Base-by-base conservation (phyloP, 2,113 vertebrate genomes). In the Cromileptes altivelis region DNA sequence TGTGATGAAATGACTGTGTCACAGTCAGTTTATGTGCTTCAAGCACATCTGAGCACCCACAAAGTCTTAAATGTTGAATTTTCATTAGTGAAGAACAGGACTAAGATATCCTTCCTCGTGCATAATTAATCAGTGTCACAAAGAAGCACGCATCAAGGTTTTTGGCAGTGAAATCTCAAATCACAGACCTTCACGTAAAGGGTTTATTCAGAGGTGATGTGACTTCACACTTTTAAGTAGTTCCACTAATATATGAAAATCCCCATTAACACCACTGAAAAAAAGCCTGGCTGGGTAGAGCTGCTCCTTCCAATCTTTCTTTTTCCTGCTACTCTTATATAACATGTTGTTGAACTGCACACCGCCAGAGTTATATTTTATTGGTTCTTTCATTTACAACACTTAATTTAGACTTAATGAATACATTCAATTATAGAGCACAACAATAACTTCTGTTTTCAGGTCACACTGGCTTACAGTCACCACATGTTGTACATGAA, bases 201-300 rank as follows among this genome's bases (percentile, higher is more conserved):
- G 23, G 60, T 74, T 74, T 25, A n/a, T n/a, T 21, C 11, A 61
- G 23, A 60, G 56, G 23, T 58, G 9, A 67, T 14, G 40, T 49
- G 70, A 49, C 18, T 1, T 62, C 56, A 33, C 58, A 17, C 7
- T 37, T 52, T 6, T 23, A 23, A 63, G 58, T 40, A 4, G 27
- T 18, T 13, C 27, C 27, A 12, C 47, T 75, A 55, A 75, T 75
- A 45, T 62, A 57, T 67, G 52, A 77, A 76, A 77, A 67, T 67
- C 52, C n/a, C 1, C 58, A 52, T 25, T 23, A 63, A 23, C 47
- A 52, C 60, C 60, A 53, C 49, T 19, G 45, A 33, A 53, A 49
- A 53, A 53, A 15, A 73, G 40, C 40, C n/a, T 8, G 9, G 5
- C n/a, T 15, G 0, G 11, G 17, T 23, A 61, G 42, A 73, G 42